phyloP scores from a whole-genome alignment of 2,888 invertebrate species.

The Chloroclysta siterata region DNA sequence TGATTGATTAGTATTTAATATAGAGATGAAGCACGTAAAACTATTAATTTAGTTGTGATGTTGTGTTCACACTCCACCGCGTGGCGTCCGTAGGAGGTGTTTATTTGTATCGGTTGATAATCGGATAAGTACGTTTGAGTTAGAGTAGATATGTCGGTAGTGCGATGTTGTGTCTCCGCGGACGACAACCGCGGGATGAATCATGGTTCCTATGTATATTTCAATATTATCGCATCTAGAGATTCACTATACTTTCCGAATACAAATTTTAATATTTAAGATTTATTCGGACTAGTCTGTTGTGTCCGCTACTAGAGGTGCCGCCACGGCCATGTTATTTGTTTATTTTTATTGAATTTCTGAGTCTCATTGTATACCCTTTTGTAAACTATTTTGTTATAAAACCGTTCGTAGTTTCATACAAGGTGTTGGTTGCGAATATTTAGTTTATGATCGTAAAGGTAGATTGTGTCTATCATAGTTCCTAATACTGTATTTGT shows the following conservation, averaged over 20 bases:
- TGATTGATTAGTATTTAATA: constrained; percentile 73
- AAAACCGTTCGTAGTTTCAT: constrained; percentile 65
- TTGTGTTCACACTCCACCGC: constrained; percentile 63
- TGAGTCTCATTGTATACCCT: constrained; percentile 56
- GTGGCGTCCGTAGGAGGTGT: constrained; percentile 52
- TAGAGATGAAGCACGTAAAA: constrained; percentile 58
- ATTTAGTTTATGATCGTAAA: constrained; percentile 77
- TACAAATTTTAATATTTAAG: constrained; percentile 85
- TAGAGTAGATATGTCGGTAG: constrained; percentile 79
- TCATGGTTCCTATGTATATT: constrained; percentile 86
- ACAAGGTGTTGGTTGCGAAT: constrained; percentile 73
- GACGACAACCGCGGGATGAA: constrained; percentile 79
- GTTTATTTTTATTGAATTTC: constrained; percentile 66
- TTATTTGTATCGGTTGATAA: constrained; percentile 62
- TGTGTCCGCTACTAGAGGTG: constrained; percentile 79
- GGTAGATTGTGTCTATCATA: constrained; percentile 83
- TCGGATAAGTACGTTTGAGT: constrained; percentile 70
- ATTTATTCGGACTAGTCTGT: constrained; percentile 84
- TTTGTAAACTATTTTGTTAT: constrained; percentile 67
- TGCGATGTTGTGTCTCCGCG: constrained; percentile 82
- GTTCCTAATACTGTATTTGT: constrained; percentile 84
- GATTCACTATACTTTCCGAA: constrained; percentile 85
- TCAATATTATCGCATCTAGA: constrained; percentile 85
- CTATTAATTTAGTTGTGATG: constrained; percentile 66
- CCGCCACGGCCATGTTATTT: constrained; percentile 81